These are phyloP conservation scores for Halictus rubicundus DNA, from an alignment of 1,140 invertebrate species.

Conservation along the genomic window DNA sequence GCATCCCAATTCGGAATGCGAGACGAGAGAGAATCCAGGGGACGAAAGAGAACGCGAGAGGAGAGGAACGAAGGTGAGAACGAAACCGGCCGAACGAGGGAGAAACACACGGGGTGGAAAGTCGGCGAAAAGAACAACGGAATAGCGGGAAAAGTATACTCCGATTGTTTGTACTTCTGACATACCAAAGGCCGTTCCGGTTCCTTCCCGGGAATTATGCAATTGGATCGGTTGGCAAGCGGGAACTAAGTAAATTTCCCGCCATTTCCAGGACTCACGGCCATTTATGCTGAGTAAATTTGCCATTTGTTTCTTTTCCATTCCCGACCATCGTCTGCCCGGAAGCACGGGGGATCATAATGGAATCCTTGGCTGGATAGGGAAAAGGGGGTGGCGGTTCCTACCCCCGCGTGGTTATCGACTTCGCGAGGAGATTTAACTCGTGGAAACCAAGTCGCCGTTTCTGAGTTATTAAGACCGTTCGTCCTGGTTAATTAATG, in stretches of 20 bases:
- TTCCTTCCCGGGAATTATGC: slow-evolving; percentile 62
- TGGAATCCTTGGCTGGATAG: slow-evolving; percentile 33
- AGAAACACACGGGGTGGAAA: background rate
- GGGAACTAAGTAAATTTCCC: slow-evolving; percentile 65
- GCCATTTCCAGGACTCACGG: slow-evolving; percentile 56
- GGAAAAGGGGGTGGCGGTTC: background rate
- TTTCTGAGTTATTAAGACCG: slow-evolving; percentile 42
- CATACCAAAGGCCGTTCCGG: slow-evolving; percentile 46
- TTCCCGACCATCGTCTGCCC: slow-evolving; percentile 28
- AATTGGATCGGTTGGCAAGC: slow-evolving; percentile 60
- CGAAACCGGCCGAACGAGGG: background rate
- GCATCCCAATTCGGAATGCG: slow-evolving; percentile 28
- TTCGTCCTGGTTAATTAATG: slow-evolving; percentile 50
- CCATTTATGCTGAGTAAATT: slow-evolving; percentile 65
- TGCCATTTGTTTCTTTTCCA: slow-evolving; percentile 64
- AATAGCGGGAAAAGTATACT: background rate
- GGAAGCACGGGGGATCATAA: slow-evolving; percentile 46
- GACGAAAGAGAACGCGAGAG: background rate
- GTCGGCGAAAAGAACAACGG: background rate
- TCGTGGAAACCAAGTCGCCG: slow-evolving; percentile 19
- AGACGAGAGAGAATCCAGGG: background rate
- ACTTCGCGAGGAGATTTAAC: slow-evolving; percentile 49
- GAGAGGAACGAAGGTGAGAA: slow-evolving; percentile 4
- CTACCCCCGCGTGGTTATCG: slow-evolving; percentile 41
- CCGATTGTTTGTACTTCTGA: slow-evolving; percentile 49